Evolutionary conservation across 2,888 invertebrate species (phyloP).

Genomic region (Chromoteleia sp.): DNA sequence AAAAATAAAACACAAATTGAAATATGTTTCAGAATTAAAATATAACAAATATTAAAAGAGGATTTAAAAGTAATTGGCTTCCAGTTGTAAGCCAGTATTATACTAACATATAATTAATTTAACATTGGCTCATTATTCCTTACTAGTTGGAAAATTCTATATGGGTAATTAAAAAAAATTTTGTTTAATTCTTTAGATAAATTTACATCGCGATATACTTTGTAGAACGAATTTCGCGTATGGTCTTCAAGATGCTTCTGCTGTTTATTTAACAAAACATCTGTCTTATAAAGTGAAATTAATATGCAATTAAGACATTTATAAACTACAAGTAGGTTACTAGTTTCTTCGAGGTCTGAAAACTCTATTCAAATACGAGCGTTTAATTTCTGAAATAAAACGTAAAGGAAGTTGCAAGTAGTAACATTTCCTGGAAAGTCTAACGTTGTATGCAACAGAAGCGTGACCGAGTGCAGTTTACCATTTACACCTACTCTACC

Average conservation of each 20-base stretch:
- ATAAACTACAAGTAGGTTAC: constrained; percentile 20
- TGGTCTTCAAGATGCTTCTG: not conserved
- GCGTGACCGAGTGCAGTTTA: constrained; percentile 57
- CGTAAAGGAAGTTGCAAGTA: constrained; percentile 45
- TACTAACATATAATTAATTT: too few relatives aligned
- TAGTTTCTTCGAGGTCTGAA: constrained; percentile 16
- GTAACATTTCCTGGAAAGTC: constrained; percentile 53
- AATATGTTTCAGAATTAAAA: too few relatives aligned
- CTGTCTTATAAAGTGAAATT: constrained; percentile 27
- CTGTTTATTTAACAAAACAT: not conserved
- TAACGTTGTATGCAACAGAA: constrained; percentile 34
- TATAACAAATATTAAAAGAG: too few relatives aligned
- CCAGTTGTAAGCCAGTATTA: too few relatives aligned
- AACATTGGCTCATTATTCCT: too few relatives aligned
- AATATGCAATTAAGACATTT: constrained; percentile 35
- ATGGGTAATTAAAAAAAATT: too few relatives aligned
- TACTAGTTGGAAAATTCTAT: too few relatives aligned
- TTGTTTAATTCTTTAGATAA: too few relatives aligned
- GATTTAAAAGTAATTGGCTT: too few relatives aligned
- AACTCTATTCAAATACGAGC: constrained; percentile 29
- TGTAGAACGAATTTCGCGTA: too few relatives aligned
- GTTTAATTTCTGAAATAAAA: constrained; percentile 32
- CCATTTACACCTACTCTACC: constrained; percentile 48
- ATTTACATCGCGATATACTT: not conserved
- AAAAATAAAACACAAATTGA: too few relatives aligned